Evolutionary conservation across 2,797 vertebrate species (phyloP).

Genomic region (Sebastes hubbsi): DNA sequence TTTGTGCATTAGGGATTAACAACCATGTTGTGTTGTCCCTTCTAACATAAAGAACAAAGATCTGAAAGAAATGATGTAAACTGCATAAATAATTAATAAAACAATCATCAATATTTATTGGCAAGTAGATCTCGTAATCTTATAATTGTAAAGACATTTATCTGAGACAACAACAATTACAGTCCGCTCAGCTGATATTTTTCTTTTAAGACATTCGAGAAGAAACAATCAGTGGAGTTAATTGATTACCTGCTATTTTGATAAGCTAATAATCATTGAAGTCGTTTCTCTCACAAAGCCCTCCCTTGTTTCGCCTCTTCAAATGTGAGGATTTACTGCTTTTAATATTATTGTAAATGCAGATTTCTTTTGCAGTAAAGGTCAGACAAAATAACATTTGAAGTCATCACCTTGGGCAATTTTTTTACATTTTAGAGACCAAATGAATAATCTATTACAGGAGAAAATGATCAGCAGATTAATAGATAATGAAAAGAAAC

Average conservation of each 20-base stretch:
- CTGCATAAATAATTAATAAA: not conserved
- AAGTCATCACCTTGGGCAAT: too few relatives aligned
- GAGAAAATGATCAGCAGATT: not conserved
- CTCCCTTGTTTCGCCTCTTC: not conserved
- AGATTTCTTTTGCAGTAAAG: not conserved
- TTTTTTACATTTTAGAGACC: not conserved
- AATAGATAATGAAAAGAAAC: not conserved
- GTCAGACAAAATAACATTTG: not conserved
- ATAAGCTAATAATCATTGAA: not conserved
- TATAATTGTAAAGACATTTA: not conserved
- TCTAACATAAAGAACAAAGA: too few relatives aligned
- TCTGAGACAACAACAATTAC: too few relatives aligned
- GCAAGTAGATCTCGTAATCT: not conserved
- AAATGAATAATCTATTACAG: not conserved
- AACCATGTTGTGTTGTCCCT: too few relatives aligned
- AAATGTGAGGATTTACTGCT: not conserved
- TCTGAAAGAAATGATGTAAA: too few relatives aligned
- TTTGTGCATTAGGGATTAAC: not conserved
- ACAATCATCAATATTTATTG: not conserved
- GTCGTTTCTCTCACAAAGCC: not conserved
- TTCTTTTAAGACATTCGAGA: too few relatives aligned
- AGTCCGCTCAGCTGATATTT: too few relatives aligned
- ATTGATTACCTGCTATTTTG: not conserved
- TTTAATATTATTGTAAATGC: not conserved
- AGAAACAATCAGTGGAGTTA: not conserved